These are phyloP conservation scores for Bombus huntii DNA, from an alignment of 1,140 invertebrate genomes.

Conservation along the genomic window DNA sequence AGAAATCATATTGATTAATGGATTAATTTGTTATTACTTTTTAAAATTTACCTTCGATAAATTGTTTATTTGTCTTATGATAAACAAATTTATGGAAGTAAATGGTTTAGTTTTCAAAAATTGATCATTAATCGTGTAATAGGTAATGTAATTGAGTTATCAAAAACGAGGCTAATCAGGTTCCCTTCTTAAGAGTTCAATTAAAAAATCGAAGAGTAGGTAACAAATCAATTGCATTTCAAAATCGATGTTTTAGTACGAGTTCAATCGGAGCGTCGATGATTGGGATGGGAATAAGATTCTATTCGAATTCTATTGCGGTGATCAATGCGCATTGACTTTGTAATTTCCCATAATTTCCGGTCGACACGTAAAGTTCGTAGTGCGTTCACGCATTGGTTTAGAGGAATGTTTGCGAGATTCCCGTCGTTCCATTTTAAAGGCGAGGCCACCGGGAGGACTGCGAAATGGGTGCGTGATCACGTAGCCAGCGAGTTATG, in stretches of 20 bases:
- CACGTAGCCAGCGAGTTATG: constrained; percentile 30
- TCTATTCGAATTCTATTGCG: neutral
- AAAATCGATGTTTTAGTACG: neutral
- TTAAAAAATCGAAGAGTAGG: neutral
- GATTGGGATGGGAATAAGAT: neutral
- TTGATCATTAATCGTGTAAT: too few species aligned
- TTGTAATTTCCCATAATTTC: constrained; percentile 29
- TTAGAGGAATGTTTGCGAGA: constrained; percentile 4
- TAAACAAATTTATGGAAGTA: neutral
- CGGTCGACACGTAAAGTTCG: neutral
- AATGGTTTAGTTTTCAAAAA: neutral
- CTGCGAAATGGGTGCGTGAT: constrained; percentile 34
- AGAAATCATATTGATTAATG: too few species aligned
- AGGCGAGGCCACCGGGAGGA: neutral
- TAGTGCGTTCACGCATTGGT: neutral
- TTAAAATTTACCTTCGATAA: too few species aligned
- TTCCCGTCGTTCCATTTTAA: constrained; percentile 10
- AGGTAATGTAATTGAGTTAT: neutral
- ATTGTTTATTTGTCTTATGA: too few species aligned
- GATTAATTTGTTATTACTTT: too few species aligned
- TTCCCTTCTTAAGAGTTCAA: neutral
- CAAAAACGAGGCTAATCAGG: neutral
- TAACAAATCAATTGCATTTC: neutral
- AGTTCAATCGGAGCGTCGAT: too few species aligned
- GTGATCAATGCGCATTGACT: constrained; percentile 1